These are phyloP conservation scores for Nomada lathburiana DNA, from an alignment of 2,888 invertebrate species.

Conservation along the genomic window DNA sequence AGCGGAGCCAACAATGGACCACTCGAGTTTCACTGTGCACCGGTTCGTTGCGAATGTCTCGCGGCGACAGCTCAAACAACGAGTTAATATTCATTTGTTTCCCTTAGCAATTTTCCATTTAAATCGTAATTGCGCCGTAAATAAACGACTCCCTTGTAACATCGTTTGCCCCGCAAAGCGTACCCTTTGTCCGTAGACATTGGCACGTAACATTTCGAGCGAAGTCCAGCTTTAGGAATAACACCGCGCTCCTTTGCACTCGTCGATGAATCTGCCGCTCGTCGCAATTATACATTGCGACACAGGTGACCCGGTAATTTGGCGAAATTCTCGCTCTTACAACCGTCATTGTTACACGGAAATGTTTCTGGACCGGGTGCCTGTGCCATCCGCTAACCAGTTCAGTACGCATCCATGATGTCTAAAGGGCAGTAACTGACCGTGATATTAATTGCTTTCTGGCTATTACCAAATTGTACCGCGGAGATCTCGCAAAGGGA, in stretches of 20 bases:
- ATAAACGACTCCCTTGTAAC: too few relatives aligned
- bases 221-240: neutral
- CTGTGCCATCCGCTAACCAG: conserved; percentile 8
- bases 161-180: neutral
- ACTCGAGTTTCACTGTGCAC: too few relatives aligned
- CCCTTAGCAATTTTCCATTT: too few relatives aligned
- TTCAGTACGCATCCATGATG: conserved; percentile 42
- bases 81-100: too few relatives aligned
- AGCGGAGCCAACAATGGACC: too few relatives aligned
- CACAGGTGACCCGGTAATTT: conserved; percentile 1
- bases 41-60: too few relatives aligned
- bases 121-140: too few relatives aligned
- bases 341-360: neutral
- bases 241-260: neutral
- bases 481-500: conserved; percentile 62
- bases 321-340: neutral
- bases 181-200: neutral
- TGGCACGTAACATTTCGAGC: neutral
- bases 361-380: conserved; percentile 16
- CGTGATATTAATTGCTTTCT: conserved; percentile 79
- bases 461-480: conserved; percentile 79
- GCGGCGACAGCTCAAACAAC: too few relatives aligned
- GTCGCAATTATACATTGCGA: neutral
- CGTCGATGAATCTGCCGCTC: neutral
- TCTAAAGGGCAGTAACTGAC: conserved; percentile 72